These are phyloP conservation scores for Dermolepida albohirtum DNA, from an alignment of 2,888 invertebrate genomes.

Conservation along the genomic window DNA sequence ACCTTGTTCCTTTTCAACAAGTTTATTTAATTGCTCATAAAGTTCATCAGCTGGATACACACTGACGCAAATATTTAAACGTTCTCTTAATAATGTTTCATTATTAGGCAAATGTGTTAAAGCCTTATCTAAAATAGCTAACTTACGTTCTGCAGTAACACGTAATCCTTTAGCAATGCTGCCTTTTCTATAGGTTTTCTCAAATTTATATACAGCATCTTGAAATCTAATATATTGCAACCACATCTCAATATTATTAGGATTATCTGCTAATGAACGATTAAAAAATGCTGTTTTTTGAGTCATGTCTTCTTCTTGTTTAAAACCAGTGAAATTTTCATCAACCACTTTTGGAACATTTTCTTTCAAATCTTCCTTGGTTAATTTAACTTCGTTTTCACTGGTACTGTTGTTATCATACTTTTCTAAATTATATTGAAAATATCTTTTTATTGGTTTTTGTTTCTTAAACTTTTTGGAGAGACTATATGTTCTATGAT, in stretches of 20 bases:
- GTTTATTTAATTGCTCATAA: slow-evolving; percentile 64
- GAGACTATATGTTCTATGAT: slow-evolving; percentile 55
- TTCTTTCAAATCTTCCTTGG: slow-evolving; percentile 44
- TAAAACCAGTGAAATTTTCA: slow-evolving; percentile 53
- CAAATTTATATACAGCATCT: slow-evolving; percentile 65
- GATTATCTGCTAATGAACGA: slow-evolving; percentile 66
- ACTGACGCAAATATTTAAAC: slow-evolving; percentile 65
- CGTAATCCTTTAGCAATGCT: slow-evolving; percentile 63
- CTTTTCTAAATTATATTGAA: slow-evolving; percentile 51
- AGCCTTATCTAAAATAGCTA: slow-evolving; percentile 73
- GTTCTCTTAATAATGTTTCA: slow-evolving; percentile 67
- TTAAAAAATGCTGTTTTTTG: slow-evolving; percentile 69
- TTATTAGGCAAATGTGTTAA: slow-evolving; percentile 69
- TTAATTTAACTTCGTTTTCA: slow-evolving; percentile 44
- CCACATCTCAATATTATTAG: slow-evolving; percentile 70
- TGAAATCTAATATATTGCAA: slow-evolving; percentile 72
- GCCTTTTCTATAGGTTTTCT: slow-evolving; percentile 63
- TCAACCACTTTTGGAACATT: slow-evolving; percentile 34
- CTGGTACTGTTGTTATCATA: slow-evolving; percentile 49
- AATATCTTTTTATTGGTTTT: slow-evolving; percentile 59
- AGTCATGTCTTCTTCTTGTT: slow-evolving; percentile 67
- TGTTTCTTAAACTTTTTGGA: slow-evolving; percentile 48
- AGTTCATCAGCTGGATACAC: slow-evolving; percentile 73
- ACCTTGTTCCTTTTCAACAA: slow-evolving; percentile 67
- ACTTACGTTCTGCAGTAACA: slow-evolving; percentile 69